These are phyloP conservation scores for Drosophila athabasca DNA, from an alignment of 1,140 invertebrate species.

Conservation along the genomic window DNA sequence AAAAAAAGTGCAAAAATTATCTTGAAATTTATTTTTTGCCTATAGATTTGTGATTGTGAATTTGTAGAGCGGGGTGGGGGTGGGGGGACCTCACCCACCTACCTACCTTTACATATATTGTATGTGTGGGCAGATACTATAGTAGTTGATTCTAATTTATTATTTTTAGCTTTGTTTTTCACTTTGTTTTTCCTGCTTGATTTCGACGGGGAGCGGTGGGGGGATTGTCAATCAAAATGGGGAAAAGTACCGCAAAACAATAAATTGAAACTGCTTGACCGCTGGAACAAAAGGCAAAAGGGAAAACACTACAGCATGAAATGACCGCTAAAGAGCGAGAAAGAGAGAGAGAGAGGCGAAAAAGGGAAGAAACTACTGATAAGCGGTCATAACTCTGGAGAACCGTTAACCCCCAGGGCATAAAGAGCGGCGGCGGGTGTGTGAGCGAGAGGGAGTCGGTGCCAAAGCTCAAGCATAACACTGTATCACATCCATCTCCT, in stretches of 20 bases:
- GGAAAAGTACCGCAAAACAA: slow-evolving; percentile 5
- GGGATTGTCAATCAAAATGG: slow-evolving; percentile 16
- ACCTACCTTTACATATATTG: slow-evolving; percentile 1
- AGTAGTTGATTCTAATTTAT: slow-evolving; percentile 24
- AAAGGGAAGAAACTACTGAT: slow-evolving; percentile 48
- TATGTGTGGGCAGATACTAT: slow-evolving; percentile 18
- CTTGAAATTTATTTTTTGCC: slow-evolving; percentile 37
- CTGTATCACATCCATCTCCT: slow-evolving; percentile 21
- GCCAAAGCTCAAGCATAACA: slow-evolving; percentile 26
- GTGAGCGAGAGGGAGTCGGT: background rate
- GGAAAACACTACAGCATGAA: slow-evolving; percentile 10
- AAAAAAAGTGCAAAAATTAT: slow-evolving; percentile 51
- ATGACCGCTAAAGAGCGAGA: background rate
- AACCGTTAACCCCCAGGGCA: slow-evolving; percentile 30
- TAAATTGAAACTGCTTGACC: too few relatives aligned
- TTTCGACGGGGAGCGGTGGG: too few relatives aligned
- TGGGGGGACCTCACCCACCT: too few relatives aligned
- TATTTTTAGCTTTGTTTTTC: slow-evolving; percentile 33
- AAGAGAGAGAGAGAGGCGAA: slow-evolving; percentile 6
- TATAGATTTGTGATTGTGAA: slow-evolving; percentile 23
- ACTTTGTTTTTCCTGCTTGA: slow-evolving; percentile 8
- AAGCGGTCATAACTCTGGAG: slow-evolving; percentile 46
- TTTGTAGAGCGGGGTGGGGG: background rate
- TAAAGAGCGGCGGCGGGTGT: background rate
- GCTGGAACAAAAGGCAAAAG: slow-evolving; percentile 1